Percentiles rank a stretch among this genome's conserved stretches.
Conservation (phyloP, 2,113 vertebrate species). For the Phrynocephalus versicolor region DNA sequence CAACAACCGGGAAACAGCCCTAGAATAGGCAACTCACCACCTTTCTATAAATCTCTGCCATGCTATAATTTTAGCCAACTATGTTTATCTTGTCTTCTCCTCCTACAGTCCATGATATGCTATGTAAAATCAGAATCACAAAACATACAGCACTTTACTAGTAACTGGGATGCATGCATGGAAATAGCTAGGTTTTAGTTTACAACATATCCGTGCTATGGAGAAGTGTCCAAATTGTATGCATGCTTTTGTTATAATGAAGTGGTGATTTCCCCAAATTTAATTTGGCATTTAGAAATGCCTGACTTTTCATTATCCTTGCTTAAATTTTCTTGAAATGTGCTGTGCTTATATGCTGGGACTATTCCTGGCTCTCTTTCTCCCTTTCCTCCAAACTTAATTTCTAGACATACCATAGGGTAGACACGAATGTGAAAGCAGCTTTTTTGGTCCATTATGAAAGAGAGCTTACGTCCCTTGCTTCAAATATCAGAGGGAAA, state of each 20-base stretch:
- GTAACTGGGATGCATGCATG: background rate
- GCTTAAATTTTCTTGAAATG: background rate
- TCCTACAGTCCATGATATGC: background rate
- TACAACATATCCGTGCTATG: background rate
- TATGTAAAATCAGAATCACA: background rate
- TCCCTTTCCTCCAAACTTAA: background rate
- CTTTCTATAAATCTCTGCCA: background rate
- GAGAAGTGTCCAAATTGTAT: background rate
- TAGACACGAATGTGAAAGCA: background rate
- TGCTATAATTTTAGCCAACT: conserved; percentile 11
- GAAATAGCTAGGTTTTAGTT: background rate
- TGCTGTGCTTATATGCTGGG: background rate
- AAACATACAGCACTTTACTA: background rate
- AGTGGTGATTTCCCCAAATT: background rate
- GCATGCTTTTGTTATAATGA: background rate
- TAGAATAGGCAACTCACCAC: background rate
- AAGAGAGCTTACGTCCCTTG: background rate
- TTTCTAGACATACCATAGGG: background rate
- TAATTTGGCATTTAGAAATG: background rate
- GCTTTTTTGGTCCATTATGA: background rate
- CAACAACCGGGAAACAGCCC: conserved; percentile 14
- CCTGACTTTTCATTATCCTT: background rate
- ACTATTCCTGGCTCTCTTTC: background rate
- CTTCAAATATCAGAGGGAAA: background rate
- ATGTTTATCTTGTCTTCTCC: background rate